Conservation (phyloP, 2,113 vertebrate genomes). For the Clarias magur region DNA sequence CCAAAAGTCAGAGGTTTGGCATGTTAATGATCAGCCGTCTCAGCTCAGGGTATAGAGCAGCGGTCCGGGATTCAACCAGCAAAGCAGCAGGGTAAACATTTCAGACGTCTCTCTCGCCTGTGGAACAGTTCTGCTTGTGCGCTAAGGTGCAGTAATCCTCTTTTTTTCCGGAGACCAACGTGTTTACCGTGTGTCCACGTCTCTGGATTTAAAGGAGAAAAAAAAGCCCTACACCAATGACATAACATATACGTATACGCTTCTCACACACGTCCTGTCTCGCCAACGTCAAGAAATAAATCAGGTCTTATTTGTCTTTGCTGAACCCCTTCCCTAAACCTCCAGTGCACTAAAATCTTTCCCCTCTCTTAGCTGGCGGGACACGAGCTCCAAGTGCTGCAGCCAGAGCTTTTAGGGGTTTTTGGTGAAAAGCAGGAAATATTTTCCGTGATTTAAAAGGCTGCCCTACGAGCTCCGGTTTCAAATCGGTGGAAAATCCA, state of each 20-base stretch:
- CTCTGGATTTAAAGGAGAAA: neutral
- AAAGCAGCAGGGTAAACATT: neutral
- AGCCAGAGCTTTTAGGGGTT: constrained; percentile 41
- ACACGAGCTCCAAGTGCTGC: constrained; percentile 10
- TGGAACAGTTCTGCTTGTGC: neutral
- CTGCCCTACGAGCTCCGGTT: constrained; percentile 39
- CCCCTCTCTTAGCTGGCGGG: constrained; percentile 1
- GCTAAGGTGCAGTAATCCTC: neutral
- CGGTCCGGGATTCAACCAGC: neutral
- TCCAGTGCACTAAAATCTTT: neutral
- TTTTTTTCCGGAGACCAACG: neutral
- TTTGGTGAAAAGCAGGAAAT: constrained; percentile 52
- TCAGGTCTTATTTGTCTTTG: neutral
- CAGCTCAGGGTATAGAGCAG: neutral
- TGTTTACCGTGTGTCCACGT: neutral
- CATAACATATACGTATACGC: neutral
- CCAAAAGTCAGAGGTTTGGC: constrained; percentile 43
- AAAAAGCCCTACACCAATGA: neutral
- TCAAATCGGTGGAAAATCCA: constrained; percentile 48
- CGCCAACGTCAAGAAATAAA: no score
- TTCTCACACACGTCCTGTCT: neutral
- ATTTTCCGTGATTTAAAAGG: constrained; percentile 63
- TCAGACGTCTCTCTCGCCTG: neutral
- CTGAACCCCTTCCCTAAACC: neutral
- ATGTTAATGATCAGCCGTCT: constrained; percentile 45